A percentile compares a stretch with the other conserved stretches of the same genome.
Evolutionary conservation across 2,888 invertebrate species (phyloP).

Genomic region (Capitulum mitella): DNA sequence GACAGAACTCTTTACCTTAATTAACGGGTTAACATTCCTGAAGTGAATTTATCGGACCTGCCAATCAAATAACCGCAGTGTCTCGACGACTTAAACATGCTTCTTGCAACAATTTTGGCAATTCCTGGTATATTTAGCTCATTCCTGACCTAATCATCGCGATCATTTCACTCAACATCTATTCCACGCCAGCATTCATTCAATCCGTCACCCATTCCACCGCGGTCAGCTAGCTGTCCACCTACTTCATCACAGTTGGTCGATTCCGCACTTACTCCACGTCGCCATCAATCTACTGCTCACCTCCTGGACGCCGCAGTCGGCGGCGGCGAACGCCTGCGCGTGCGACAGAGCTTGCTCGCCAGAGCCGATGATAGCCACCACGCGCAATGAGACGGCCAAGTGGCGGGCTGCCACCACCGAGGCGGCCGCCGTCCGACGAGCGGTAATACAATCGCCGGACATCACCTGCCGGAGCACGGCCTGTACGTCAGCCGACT

Average conservation of each 20-base stretch:
- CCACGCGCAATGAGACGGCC: background rate
- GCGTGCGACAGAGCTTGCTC: background rate
- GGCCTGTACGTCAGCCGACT: too few relatives aligned
- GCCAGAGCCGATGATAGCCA: background rate
- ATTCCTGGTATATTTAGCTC: too few relatives aligned
- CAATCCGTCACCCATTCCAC: background rate
- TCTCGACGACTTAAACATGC: too few relatives aligned
- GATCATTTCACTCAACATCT: too few relatives aligned
- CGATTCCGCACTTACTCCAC: background rate
- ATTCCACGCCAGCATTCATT: too few relatives aligned
- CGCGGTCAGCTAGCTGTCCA: background rate
- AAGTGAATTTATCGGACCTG: too few relatives aligned
- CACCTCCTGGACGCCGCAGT: background rate
- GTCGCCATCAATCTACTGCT: too few relatives aligned
- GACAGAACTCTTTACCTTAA: too few relatives aligned
- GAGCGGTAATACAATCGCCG: background rate
- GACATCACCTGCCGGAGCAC: background rate
- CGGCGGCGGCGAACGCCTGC: background rate
- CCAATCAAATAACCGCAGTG: too few relatives aligned
- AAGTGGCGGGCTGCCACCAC: background rate
- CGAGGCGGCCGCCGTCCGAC: constrained; percentile 1
- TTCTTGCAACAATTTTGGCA: too few relatives aligned
- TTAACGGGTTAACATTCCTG: too few relatives aligned
- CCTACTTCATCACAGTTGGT: background rate
- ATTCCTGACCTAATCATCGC: too few relatives aligned